Base-by-base conservation (phyloP, 2,113 vertebrate species). In the Trogon surrucura region DNA sequence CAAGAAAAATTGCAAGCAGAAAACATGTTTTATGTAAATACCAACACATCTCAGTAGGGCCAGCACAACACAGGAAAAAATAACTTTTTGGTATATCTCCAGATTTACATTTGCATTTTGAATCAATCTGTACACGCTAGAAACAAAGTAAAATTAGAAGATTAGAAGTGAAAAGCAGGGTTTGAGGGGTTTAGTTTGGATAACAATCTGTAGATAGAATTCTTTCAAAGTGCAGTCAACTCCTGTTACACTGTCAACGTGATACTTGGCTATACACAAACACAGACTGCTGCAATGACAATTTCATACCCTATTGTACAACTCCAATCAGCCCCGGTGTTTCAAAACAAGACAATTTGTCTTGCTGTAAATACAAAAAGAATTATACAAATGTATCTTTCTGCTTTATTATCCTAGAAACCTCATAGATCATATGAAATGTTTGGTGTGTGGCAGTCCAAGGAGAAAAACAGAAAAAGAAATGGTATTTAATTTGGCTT, bases 271-370 rank as follows among this genome's bases (percentile, higher is more conserved):
- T 96, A 56, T 96, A 95, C 70, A 48, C 95, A 97, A 97, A 92
- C 69, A 82, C 7, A 73, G 64, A 29, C 73, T 94, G 61, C 86
- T 83, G 47, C 93, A 96, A 91, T 97, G 96, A 91, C 92, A 94
- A 94, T 97, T 96, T 96, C 95, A 96, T 91, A 91, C 80, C 67
- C 84, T 82, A 53, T 93, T 96, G 83, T 95, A 83, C 48, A 93
- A 78, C 57, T 97, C 82, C 67, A 93, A 25, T 97, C 90, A 80
- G n/a, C 93, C 65, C 77, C 91, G 51, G 44, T 97, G 77, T 96
- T 97, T 95, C 96, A 97, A 97, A 98, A 97, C 93, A 96, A 97
- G 94, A 95, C 94, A 77, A 96, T 97, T 92, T 97, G 87, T 95
- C 94, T 95, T 95, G 78, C 89, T 97, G 93, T 90, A 97, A 97